Base-by-base conservation (phyloP, 2,888 invertebrate species). In the Polydesmus complanatus region DNA sequence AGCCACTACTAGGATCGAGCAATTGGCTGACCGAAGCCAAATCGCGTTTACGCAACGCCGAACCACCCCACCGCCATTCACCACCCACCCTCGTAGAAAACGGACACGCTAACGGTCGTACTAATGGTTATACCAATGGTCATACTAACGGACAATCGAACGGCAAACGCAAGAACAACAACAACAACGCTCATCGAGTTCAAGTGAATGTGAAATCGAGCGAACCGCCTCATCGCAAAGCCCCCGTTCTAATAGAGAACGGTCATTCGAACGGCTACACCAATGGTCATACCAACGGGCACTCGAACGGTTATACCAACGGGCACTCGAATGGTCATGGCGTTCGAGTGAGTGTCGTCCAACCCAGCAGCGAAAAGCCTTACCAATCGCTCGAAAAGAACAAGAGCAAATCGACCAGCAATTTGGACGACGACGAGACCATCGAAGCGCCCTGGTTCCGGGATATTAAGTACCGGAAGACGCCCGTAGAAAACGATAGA, bases 371-470 rank as follows among this genome's bases (percentile, higher is more conserved):
- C n/a, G 5, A 5, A 37, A 37, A 37, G 5, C 5, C 14, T 37
- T 37, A 37, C 14, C n/a, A 8, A n/a, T 8, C 22, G 19, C 51
- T 54, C n/a, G 54, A 54, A n/a, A 54, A 54, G 23, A 54, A 54
- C 23, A 54, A 54, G 23, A 54, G 54, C 54, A 54, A 54, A 26
- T 54, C 54, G 8, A 54, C 54, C 5, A 54, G 54, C n/a, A 54
- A 54, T 26, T 54, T 54, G 54, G 54, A 54, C 27, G 54, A 54
- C 23, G 54, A 54, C n/a, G 54, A 54, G 23, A 54, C 54, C 22
- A 54, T 54, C 11, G 54, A 54, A 54, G 54, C 54, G 3, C 54
- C 54, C 21, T 54, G 54, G 54, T 54, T 54, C 23, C 11, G 26
- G 23, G n/a, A 54, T 22, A 14, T 21, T 11, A 22, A 21, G 11